Evolutionary conservation across 1,140 invertebrate genomes (phyloP).

Genomic region (Belonocnema kinseyi): DNA sequence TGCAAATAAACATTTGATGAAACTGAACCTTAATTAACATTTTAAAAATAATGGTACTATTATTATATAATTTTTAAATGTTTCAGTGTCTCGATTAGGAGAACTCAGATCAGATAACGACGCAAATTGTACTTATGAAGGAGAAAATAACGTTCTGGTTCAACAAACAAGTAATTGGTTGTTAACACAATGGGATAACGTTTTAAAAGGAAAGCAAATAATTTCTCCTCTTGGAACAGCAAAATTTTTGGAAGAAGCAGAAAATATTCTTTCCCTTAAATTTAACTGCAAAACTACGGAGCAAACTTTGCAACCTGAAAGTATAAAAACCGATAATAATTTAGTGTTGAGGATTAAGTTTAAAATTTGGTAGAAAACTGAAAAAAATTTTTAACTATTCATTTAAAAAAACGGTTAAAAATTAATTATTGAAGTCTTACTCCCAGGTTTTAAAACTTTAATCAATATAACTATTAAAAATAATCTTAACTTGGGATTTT

Average conservation of each 20-base stretch:
- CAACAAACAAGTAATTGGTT: slow-evolving; percentile 97
- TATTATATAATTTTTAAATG: background rate
- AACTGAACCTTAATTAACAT: background rate
- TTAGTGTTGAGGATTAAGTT: slow-evolving; percentile 54
- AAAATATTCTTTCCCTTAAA: slow-evolving; percentile 74
- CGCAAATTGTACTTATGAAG: slow-evolving; percentile 95
- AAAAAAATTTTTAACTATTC: no score
- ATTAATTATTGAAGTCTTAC: no score
- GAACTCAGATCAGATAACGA: slow-evolving; percentile 89
- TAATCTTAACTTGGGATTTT: no score
- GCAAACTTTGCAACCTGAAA: slow-evolving; percentile 74
- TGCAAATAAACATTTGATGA: no score
- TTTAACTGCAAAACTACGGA: slow-evolving; percentile 73
- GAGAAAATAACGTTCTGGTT: slow-evolving; percentile 95
- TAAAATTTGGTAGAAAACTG: no score
- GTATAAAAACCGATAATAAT: slow-evolving; percentile 72
- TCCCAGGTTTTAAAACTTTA: no score
- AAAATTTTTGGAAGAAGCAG: slow-evolving; percentile 78
- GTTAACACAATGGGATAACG: slow-evolving; percentile 79
- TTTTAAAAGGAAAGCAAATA: slow-evolving; percentile 69
- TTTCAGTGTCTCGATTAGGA: slow-evolving; percentile 40
- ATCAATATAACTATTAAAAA: no score
- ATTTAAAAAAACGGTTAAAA: no score
- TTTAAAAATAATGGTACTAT: background rate
- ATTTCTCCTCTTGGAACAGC: slow-evolving; percentile 81